These are phyloP conservation scores for Nanorana parkeri DNA, from an alignment of 2,113 vertebrate species.

Conservation along the genomic window DNA sequence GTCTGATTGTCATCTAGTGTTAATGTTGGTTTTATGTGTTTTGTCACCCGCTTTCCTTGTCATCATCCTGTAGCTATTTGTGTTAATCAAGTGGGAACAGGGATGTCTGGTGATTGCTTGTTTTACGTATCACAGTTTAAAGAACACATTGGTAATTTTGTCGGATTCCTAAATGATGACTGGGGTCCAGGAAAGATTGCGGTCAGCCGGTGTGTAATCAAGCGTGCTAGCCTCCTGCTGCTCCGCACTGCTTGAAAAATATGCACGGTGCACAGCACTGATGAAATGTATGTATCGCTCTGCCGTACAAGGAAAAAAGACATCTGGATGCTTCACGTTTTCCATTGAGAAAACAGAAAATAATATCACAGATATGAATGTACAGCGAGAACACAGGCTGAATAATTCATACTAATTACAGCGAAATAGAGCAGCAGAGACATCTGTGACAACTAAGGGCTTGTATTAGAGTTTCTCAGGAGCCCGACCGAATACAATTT, in stretches of 20 bases:
- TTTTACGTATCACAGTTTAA: too few species aligned
- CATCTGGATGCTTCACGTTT: not conserved
- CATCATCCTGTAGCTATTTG: not conserved
- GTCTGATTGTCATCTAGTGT: too few species aligned
- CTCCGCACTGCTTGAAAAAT: not conserved
- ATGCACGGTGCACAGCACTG: slow-evolving; percentile 2
- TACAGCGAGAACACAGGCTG: not conserved
- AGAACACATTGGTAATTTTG: slow-evolving; percentile 3
- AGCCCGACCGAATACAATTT: too few species aligned
- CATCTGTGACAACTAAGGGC: not conserved
- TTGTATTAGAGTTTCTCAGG: too few species aligned
- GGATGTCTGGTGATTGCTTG: too few species aligned
- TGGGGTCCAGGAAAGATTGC: slow-evolving; percentile 8
- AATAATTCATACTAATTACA: not conserved
- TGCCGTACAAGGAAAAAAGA: not conserved
- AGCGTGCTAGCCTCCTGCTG: slow-evolving; percentile 12
- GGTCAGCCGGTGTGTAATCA: slow-evolving; percentile 17
- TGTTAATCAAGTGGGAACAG: not conserved
- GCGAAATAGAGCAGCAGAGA: not conserved
- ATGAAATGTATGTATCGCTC: not conserved
- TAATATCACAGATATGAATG: not conserved
- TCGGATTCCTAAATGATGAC: slow-evolving; percentile 22
- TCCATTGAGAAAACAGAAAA: not conserved
- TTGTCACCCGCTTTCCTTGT: too few species aligned
- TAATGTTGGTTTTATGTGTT: too few species aligned